Evolutionary conservation across 2,888 invertebrate species (phyloP), one percentile per base, ranked within the genome.

Genomic region (Pterostichus niger): DNA sequence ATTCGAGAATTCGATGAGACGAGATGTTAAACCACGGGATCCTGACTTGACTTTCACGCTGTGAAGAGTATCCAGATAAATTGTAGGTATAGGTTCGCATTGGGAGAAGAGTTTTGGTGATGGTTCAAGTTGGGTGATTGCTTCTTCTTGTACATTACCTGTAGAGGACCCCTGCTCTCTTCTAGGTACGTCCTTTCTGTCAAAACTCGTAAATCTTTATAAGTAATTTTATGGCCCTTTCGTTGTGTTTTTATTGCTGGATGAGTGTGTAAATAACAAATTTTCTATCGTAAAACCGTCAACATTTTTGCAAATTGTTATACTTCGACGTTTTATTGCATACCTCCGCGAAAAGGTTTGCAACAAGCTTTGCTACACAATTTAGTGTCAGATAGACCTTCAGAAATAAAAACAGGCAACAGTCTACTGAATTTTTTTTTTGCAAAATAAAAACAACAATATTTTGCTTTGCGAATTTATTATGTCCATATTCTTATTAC

Each of bases 171-270:
- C 75, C 75, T 33, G 75, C 75, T 33, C 11, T 49, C 75, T 75
- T 75, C 52, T 52, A 49, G 33, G 33, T 75, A 52, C n/a, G 49
- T 24, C 33, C 75, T 49, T 31, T 31, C 49, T 75, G 75, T 75
- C 75, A 75, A 75, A 75, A 75, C 75, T 75, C 75, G 52, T 75
- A 75, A 75, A 75, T 75, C 75, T 75, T 75, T 64, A 6, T 64
- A 64, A 75, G 15, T 75, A 49, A 75, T 52, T 75, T 75, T 75
- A 75, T 52, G 33, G 40, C 11, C 13, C 11, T 64, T 24, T 49
- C 49, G 35, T 31, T 31, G 13, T 75, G 75, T 11, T 75, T 75
- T 75, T 75, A 75, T 75, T 75, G 31, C 75, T 52, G 13, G 33
- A 31, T 33, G 13, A 75, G 33, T 75, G 75, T 75, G 75, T 75